These are phyloP conservation scores for Tauraco hartlaubi DNA, from an alignment of 2,797 vertebrate genomes.

Conservation along the genomic window DNA sequence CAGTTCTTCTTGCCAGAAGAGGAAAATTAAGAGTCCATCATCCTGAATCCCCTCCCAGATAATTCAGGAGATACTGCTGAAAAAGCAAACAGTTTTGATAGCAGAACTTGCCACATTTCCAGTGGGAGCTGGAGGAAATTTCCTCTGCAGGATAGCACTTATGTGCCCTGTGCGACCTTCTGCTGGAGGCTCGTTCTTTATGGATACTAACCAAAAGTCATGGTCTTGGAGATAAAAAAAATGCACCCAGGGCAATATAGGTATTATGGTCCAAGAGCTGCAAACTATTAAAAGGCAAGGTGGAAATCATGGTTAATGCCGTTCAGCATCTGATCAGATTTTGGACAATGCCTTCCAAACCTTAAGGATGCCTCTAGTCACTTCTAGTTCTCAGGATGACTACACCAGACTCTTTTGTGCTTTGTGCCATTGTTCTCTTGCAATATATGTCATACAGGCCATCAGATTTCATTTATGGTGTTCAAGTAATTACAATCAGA, in stretches of 20 bases:
- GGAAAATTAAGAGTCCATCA: background rate
- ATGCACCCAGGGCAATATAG: slow-evolving; percentile 37
- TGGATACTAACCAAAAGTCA: background rate
- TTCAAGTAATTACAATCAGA: background rate
- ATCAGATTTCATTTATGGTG: background rate
- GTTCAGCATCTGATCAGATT: background rate
- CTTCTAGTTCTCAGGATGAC: background rate
- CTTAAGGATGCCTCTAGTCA: background rate
- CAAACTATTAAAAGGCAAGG: background rate
- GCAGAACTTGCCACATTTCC: background rate
- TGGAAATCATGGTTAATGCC: background rate
- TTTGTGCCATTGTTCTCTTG: background rate
- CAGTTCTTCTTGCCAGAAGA: background rate
- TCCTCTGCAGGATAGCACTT: background rate
- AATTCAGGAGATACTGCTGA: background rate
- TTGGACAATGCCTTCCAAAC: background rate
- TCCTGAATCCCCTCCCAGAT: background rate
- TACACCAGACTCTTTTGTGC: background rate
- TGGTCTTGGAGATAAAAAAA: slow-evolving; percentile 38
- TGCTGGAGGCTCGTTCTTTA: background rate
- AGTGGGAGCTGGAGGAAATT: background rate
- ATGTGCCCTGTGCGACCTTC: background rate
- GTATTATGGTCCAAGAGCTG: slow-evolving; percentile 27
- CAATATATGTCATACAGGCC: background rate
- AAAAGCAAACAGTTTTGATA: background rate